Base-by-base conservation (phyloP, 2,888 invertebrate species). In the Drosophila hamatofila region DNA sequence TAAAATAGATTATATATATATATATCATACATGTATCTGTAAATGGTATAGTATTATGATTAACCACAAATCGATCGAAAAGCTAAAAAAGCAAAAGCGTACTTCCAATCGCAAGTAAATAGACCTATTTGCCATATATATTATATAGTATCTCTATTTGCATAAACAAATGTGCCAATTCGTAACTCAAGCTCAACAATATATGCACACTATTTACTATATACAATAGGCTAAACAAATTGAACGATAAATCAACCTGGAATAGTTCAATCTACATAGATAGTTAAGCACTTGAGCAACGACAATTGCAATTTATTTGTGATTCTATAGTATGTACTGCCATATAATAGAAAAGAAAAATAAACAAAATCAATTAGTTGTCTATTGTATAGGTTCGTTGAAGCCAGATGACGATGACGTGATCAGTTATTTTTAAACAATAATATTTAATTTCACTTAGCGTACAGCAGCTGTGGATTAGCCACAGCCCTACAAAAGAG, bases 341-440 rank as follows among this genome's bases (percentile, higher is more conserved):
- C 14, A 55, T 35, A 49, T 63, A 57, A 61, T 67, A 74, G 62
- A 55, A 57, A 49, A 74, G 62, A 55, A 57, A 49, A 30, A 14
- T 33, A 68, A 27, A 25, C 23, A 30, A 56, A 80, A 70, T 78
- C 79, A 79, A 79, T 79, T 79, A 68, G 74, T 78, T 49, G 64
- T 64, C 71, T 52, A 61, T 80, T 67, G 59, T 65, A 54, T 44
- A 23, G 54, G 64, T 54, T 49, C 33, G 46, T 64, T 57, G 56
- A 51, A 18, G 66, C 44, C 71, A 70, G 76, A 83, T 80, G 80
- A 68, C 76, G 83, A 71, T 82, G 83, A 82, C 83, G 83, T 72
- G 83, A 80, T 70, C 77, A 25, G 66, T 70, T 83, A 80, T 80
- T 83, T 72, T 68, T 72, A 75, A 72, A 54, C 56, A 54, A 48